These are phyloP conservation scores for Diorhabda carinulata DNA, from an alignment of 1,140 invertebrate genomes.

Conservation along the genomic window DNA sequence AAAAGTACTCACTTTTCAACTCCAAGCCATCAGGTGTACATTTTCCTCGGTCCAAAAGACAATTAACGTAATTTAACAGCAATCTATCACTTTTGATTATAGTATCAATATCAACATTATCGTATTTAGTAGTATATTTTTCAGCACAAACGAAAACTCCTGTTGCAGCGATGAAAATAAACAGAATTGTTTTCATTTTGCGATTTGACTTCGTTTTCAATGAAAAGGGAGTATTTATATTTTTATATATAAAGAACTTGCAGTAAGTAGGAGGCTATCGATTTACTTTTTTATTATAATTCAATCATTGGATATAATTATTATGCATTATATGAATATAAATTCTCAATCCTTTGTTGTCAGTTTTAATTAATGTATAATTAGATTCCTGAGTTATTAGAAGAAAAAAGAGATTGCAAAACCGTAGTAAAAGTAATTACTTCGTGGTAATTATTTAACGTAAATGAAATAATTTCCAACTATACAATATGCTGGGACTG, in stretches of 20 bases:
- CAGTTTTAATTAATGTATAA: constrained; percentile 1
- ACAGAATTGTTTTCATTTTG: constrained; percentile 2
- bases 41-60: constrained; percentile 60
- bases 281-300: not conserved
- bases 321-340: not conserved
- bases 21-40: constrained; percentile 67
- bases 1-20: constrained; percentile 58
- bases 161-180: constrained; percentile 8
- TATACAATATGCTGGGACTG: too few species aligned
- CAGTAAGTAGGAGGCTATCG: not conserved
- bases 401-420: too few species aligned
- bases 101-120: constrained; percentile 64
- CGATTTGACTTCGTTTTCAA: not conserved
- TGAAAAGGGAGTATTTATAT: constrained; percentile 12
- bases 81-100: constrained; percentile 64
- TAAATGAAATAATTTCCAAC: too few species aligned
- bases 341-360: constrained; percentile 3
- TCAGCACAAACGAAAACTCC: constrained; percentile 25
- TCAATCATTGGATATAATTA: constrained; percentile 14
- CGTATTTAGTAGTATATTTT: constrained; percentile 67
- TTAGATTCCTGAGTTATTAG: not conserved
- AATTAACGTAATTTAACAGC: constrained; percentile 61
- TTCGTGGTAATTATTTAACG: too few species aligned
- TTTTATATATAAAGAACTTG: constrained; percentile 5
- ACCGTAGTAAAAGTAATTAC: too few species aligned